Evolutionary conservation across 2,797 vertebrate species (phyloP).

Genomic region (Amblyopsis hoosieri): DNA sequence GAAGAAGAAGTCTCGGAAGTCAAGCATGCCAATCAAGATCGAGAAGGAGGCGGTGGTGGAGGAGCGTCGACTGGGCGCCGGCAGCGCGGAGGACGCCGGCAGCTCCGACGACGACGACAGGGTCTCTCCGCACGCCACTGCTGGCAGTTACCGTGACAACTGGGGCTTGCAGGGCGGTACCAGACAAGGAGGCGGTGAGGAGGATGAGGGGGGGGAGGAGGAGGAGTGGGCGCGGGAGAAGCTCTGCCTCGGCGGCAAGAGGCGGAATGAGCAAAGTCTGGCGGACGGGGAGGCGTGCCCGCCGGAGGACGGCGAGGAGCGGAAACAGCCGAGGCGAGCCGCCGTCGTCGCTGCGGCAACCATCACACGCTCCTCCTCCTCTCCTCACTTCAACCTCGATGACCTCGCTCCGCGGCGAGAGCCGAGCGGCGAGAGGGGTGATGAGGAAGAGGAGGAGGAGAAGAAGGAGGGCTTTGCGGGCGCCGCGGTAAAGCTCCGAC

Average conservation of each 20-base stretch:
- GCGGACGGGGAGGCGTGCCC: slow-evolving; percentile 48
- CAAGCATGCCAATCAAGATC: slow-evolving; percentile 98
- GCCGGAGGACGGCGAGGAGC: slow-evolving; percentile 55
- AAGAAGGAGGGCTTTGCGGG: slow-evolving; percentile 70
- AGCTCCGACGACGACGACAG: slow-evolving; percentile 89
- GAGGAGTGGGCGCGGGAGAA: neutral
- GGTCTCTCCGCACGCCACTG: slow-evolving; percentile 52
- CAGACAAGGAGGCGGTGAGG: slow-evolving; percentile 42
- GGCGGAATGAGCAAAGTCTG: slow-evolving; percentile 58
- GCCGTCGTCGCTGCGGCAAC: slow-evolving; percentile 62
- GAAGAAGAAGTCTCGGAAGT: slow-evolving; percentile 98
- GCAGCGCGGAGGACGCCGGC: slow-evolving; percentile 74
- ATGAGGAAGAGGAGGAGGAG: slow-evolving; percentile 74
- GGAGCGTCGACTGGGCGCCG: slow-evolving; percentile 20
- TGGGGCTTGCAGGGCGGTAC: slow-evolving; percentile 41
- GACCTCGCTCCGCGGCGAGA: slow-evolving; percentile 43
- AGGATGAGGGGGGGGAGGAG: slow-evolving; percentile 33
- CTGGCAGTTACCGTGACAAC: slow-evolving; percentile 52
- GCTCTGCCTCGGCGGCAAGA: slow-evolving; percentile 51
- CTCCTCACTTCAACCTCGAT: slow-evolving; percentile 42
- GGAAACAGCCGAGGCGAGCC: slow-evolving; percentile 46
- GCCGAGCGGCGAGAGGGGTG: slow-evolving; percentile 47
- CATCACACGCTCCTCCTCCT: slow-evolving; percentile 51
- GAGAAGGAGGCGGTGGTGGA: slow-evolving; percentile 85
- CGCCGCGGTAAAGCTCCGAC: slow-evolving; percentile 54